Evolutionary conservation across 2,797 vertebrate species (phyloP).

Genomic region (Eulemur mongoz): DNA sequence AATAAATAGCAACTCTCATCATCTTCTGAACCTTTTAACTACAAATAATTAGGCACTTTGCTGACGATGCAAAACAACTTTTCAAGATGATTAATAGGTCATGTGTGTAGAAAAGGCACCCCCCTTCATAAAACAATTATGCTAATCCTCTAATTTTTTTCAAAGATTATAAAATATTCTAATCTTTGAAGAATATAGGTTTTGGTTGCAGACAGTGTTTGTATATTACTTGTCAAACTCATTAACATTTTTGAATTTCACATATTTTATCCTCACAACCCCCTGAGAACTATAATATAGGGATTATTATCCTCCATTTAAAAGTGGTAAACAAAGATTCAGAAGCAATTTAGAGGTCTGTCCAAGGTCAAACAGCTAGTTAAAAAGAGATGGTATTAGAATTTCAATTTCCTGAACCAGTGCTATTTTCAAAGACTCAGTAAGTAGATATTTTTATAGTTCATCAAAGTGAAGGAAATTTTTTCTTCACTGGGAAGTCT

Average conservation of each 20-base stretch:
- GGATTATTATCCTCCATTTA: slow-evolving; percentile 41
- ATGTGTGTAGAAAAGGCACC: slow-evolving; percentile 49
- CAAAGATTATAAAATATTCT: slow-evolving; percentile 60
- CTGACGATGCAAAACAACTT: slow-evolving; percentile 57
- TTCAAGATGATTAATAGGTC: slow-evolving; percentile 63
- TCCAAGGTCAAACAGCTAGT: slow-evolving; percentile 56
- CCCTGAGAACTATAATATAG: slow-evolving; percentile 5
- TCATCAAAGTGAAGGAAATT: not conserved
- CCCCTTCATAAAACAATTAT: slow-evolving; percentile 27
- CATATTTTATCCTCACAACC: slow-evolving; percentile 55
- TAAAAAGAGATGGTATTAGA: slow-evolving; percentile 21
- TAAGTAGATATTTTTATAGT: not conserved
- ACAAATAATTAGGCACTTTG: slow-evolving; percentile 52
- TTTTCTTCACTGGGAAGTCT: not conserved
- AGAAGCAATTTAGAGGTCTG: slow-evolving; percentile 49
- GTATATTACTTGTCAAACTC: slow-evolving; percentile 37
- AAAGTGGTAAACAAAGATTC: slow-evolving; percentile 37
- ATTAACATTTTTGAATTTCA: slow-evolving; percentile 64
- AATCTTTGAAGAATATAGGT: slow-evolving; percentile 64
- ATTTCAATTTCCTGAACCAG: slow-evolving; percentile 47
- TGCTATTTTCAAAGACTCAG: slow-evolving; percentile 28
- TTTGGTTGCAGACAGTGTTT: slow-evolving; percentile 54
- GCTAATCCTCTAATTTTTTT: slow-evolving; percentile 53
- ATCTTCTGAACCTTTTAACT: slow-evolving; percentile 43
- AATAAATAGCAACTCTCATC: slow-evolving; percentile 42